These are phyloP conservation scores for Matsumurasca onukii DNA, from an alignment of 1,140 invertebrate genomes.

Conservation along the genomic window DNA sequence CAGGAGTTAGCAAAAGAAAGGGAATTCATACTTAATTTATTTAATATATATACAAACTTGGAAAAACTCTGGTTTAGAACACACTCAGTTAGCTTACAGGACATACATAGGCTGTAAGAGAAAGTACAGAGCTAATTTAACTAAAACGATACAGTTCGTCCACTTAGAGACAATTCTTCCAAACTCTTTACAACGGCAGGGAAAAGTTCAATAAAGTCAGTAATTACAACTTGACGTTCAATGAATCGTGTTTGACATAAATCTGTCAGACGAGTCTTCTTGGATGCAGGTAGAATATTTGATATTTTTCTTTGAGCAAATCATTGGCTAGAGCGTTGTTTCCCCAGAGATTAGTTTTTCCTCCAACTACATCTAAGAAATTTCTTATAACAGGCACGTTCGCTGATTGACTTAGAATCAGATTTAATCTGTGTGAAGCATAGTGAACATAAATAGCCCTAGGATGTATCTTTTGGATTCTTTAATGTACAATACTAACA, in stretches of 20 bases:
- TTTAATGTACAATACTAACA: constrained; percentile 3
- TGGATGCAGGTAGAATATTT: constrained; percentile 1
- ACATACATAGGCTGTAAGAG: too few species aligned
- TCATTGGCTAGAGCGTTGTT: neutral
- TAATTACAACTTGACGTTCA: neutral
- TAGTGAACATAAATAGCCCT: constrained; percentile 30
- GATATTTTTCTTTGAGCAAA: constrained; percentile 7
- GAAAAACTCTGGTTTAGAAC: too few species aligned
- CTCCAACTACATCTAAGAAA: constrained; percentile 20
- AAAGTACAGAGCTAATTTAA: too few species aligned
- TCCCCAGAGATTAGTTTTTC: constrained; percentile 12
- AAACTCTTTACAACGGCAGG: neutral
- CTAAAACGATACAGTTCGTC: neutral
- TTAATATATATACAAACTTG: too few species aligned
- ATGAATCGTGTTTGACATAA: constrained; percentile 2
- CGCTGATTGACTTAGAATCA: constrained; percentile 16
- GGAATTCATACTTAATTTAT: too few species aligned
- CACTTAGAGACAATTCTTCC: constrained; percentile 4
- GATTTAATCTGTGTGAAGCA: constrained; percentile 26
- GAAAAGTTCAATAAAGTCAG: neutral
- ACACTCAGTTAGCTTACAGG: too few species aligned
- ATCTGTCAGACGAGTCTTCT: neutral
- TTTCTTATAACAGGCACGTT: constrained; percentile 30
- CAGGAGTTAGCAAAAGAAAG: too few species aligned
- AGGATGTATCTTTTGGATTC: constrained; percentile 13